Conservation (phyloP, 2,888 invertebrate species). For the Tinea pellionella region DNA sequence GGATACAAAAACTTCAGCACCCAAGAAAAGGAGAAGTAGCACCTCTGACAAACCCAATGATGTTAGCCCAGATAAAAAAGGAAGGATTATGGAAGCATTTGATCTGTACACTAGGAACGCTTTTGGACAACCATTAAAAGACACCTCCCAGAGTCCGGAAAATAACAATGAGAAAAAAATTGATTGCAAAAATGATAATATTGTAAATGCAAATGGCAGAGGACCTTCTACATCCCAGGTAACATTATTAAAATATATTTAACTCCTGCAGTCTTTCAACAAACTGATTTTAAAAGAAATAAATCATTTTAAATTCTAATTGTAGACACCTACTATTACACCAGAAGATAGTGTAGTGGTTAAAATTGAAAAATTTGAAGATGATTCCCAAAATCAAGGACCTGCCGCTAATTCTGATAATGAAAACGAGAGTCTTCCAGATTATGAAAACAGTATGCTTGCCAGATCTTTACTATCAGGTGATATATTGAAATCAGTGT, state of each 20-base stretch:
- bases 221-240: slow-evolving; percentile 39
- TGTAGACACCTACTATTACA: background rate
- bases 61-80: slow-evolving; percentile 47
- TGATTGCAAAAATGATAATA: slow-evolving; percentile 38
- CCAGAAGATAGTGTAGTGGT: slow-evolving; percentile 27
- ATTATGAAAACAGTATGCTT: slow-evolving; percentile 67
- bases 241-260: slow-evolving; percentile 9
- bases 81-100: slow-evolving; percentile 45
- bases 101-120: slow-evolving; percentile 50
- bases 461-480: slow-evolving; percentile 63
- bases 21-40: slow-evolving; percentile 58
- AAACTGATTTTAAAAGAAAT: background rate
- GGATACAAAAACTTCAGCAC: slow-evolving; percentile 46
- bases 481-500: slow-evolving; percentile 19
- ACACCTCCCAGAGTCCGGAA: slow-evolving; percentile 25
- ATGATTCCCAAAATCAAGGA: slow-evolving; percentile 30
- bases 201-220: slow-evolving; percentile 50
- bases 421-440: slow-evolving; percentile 53
- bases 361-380: slow-evolving; percentile 51
- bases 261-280: background rate
- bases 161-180: slow-evolving; percentile 48
- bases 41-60: slow-evolving; percentile 61
- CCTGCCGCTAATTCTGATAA: slow-evolving; percentile 37
- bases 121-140: slow-evolving; percentile 35
- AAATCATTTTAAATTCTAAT: background rate